Percentiles rank a stretch among this genome's conserved stretches.
These are phyloP conservation scores for Troides helena DNA, from an alignment of 2,888 invertebrate species.

Conservation along the genomic window DNA sequence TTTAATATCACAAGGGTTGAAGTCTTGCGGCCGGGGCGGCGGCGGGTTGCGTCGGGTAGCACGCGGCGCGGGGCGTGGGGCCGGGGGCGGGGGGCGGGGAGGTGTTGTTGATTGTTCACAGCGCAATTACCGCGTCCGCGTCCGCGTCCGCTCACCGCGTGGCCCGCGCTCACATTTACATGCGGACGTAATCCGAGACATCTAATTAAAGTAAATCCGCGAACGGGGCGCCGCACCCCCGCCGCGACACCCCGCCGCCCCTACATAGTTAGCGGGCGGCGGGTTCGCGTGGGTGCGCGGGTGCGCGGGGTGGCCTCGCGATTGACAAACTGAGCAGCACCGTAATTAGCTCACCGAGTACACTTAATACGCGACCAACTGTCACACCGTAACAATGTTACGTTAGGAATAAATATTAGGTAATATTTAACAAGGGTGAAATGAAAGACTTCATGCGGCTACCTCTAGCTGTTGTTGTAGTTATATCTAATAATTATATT, in stretches of 20 bases:
- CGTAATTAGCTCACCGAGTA: conserved; percentile 69
- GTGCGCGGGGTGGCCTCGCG: conserved; percentile 45
- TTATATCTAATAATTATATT: no score
- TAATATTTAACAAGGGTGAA: no score
- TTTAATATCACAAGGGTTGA: not conserved
- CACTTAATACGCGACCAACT: conserved; percentile 45
- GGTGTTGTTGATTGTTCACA: not conserved
- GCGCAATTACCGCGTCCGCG: not conserved
- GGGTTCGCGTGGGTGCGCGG: conserved; percentile 19
- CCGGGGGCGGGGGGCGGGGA: no score
- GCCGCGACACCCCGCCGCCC: conserved; percentile 45
- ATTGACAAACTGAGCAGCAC: conserved; percentile 68
- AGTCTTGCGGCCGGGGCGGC: no score
- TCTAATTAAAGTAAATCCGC: conserved; percentile 50
- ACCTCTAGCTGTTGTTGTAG: no score
- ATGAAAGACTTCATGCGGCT: no score
- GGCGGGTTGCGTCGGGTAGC: no score
- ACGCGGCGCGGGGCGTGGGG: no score
- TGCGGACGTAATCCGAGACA: conserved; percentile 39
- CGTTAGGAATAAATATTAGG: no score
- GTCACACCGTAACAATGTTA: conserved; percentile 40
- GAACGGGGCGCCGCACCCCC: conserved; percentile 36
- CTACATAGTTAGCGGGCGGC: conserved; percentile 50
- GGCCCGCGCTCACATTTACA: conserved; percentile 22
- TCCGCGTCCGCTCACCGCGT: no score